Conservation (phyloP, 92 coral and sea anemone genomes). For the Nematostella vectensis region DNA sequence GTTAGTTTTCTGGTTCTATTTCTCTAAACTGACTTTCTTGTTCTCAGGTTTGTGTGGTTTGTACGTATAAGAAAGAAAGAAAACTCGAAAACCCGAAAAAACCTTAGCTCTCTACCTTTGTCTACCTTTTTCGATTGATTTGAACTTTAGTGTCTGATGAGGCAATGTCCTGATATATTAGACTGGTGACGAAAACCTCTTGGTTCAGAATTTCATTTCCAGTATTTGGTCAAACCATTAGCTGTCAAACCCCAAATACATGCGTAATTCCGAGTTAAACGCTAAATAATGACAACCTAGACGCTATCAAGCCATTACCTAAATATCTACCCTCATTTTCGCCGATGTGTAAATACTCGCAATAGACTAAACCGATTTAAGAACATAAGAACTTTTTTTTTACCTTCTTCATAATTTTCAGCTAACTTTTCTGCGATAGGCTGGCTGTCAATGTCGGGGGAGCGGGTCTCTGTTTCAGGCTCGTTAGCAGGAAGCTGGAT, state of each 20-base stretch:
- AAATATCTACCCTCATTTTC: conserved; percentile 16
- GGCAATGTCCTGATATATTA: neutral
- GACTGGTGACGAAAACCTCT: neutral
- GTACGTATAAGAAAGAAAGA: no score
- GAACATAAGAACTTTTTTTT: neutral
- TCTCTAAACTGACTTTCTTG: no score
- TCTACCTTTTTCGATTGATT: neutral
- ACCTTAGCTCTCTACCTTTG: no score
- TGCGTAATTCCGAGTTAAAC: conserved; percentile 31
- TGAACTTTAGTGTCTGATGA: neutral
- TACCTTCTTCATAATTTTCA: conserved; percentile 56
- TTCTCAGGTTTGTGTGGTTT: no score
- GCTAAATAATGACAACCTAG: conserved; percentile 17
- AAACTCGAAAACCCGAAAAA: no score
- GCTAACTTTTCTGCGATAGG: conserved; percentile 47
- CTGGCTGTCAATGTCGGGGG: conserved; percentile 6
- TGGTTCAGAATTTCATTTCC: neutral
- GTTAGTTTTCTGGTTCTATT: no score
- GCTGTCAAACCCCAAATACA: conserved; percentile 1
- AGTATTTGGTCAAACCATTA: no score
- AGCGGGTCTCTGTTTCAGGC: conserved; percentile 4
- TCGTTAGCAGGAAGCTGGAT: conserved; percentile 9
- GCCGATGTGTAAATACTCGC: neutral
- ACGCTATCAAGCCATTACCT: conserved; percentile 10
- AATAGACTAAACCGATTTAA: neutral